These are phyloP conservation scores for Carcinoscorpius rotundicauda DNA, from an alignment of 1,140 invertebrate genomes.

Conservation along the genomic window DNA sequence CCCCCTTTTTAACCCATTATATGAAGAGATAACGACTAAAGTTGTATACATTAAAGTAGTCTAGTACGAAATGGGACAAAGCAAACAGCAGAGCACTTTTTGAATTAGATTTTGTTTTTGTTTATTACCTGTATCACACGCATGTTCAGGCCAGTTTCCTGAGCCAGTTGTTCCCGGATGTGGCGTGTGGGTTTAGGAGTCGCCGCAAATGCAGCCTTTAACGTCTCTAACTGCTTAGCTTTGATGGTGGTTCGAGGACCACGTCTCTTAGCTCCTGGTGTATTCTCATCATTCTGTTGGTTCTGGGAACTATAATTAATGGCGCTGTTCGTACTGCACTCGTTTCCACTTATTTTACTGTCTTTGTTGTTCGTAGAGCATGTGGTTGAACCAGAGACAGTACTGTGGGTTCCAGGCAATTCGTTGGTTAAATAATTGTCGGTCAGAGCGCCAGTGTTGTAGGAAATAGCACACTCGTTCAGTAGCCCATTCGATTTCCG, in stretches of 20 bases:
- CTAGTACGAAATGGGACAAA: too few relatives aligned
- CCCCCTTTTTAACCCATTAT: too few relatives aligned
- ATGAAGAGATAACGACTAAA: too few relatives aligned
- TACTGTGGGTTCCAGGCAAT: background rate
- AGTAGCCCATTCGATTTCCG: too few relatives aligned
- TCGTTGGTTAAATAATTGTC: background rate
- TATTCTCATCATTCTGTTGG: constrained; percentile 59
- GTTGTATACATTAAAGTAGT: too few relatives aligned
- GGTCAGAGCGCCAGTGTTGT: too few relatives aligned
- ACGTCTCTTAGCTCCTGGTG: constrained; percentile 76
- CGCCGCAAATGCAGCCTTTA: constrained; percentile 94
- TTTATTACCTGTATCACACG: constrained; percentile 92
- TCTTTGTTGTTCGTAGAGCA: too few relatives aligned
- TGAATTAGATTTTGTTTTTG: too few relatives aligned
- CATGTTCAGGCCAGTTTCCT: constrained; percentile 98
- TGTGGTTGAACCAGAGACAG: background rate
- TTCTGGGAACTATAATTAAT: constrained; percentile 6
- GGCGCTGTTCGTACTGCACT: constrained; percentile 7
- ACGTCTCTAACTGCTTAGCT: constrained; percentile 92
- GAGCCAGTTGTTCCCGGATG: constrained; percentile 96
- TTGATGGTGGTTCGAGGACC: constrained; percentile 98
- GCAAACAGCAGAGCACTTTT: too few relatives aligned
- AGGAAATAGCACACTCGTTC: too few relatives aligned
- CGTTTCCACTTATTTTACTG: background rate
- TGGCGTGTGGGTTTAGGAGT: constrained; percentile 98